Evolutionary conservation across 2,113 vertebrate genomes (phyloP), one percentile per base, ranked within the genome.

Genomic region (Takifugu bimaculatus): DNA sequence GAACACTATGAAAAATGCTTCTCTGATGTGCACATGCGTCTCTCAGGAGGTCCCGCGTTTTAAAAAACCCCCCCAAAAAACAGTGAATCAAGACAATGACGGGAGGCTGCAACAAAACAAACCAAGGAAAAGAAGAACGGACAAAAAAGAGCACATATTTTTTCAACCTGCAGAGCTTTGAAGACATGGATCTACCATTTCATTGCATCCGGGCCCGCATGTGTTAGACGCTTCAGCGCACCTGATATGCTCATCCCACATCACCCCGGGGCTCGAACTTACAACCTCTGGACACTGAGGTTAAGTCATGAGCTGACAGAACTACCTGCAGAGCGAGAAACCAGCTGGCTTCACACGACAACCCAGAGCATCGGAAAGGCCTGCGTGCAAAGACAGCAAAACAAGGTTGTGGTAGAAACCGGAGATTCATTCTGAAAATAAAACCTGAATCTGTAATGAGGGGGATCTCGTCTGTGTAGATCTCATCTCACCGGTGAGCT

Each of bases 401-500:
- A 39, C 7, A 39, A 39, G 35, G 35, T 39, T 39, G 7, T 39
- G 9, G 35, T 39, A 39, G 7, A 39, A 39, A 39, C 35, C 9
- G 35, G 9, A 6, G 11, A 39, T 39, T 32, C 5, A 39, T 6
- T 39, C 11, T 10, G 35, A 39, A 20, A 20, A 20, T 20, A 20
- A 20, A 20, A 20, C 20, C 13, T 15, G 43, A 35, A 14, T 26
- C 13, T 45, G 10, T 45, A 53, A 53, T 26, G 1, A 6, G 6
- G 35, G 7, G 35, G 0, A 26, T 47, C 32, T 47, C 35, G 26
- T 66, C 27, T 48, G 3, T 60, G 28, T 4, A 5, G 69, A 63
- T 76, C 58, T 75, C 77, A 58, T 50, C 57, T 75, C 78, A 85
- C 85, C 77, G 83, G 83, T 80, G 73, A 85, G 72, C 74, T 75